Evolutionary conservation across 2,888 invertebrate genomes (phyloP), one percentile per base, ranked within the genome.

Genomic region (Zygothrica quintamaculata): DNA sequence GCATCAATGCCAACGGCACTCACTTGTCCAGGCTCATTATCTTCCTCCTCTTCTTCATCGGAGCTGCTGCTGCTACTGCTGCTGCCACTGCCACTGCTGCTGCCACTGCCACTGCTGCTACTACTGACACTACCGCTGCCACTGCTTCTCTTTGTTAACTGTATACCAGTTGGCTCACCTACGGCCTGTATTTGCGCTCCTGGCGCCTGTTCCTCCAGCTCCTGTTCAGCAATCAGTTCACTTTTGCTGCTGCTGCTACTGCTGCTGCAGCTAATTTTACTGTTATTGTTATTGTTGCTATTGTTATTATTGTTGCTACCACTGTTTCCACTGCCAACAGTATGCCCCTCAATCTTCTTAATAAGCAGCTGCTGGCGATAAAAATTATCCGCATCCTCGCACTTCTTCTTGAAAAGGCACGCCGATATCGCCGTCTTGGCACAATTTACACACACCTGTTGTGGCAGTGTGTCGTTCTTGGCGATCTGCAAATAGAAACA

Each of bases 321-420:
- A 43, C 13, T 1, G 57, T 61, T 16, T 43, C 39, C 11, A 7
- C 3, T 9, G 0, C 43, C 15, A 42, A 0, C 51, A 16, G 15
- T 53, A 43, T 60, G 77, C 0, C 77, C 81, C 36, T 89, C 89
- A 57, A 89, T 84, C 73, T 90, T 90, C 46, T 84, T 84, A 61
- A 89, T 88, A 16, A 90, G 72, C 66, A 90, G 47, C 62, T 90
- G 90, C 66, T 90, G 90, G 8, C 90, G 90, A 71, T 88, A 91
- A 47, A 89, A 91, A 52, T 87, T 88, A 48, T 90, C 90, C 46
- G 91, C 89, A 82, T 91, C 91, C 80, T 90, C 90, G 66, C 90
- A 90, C 68, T 90, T 91, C 73, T 90, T 89, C 61, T 90, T 91
- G 57, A 90, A 89, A 42, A 88, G 79, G 55, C 88, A 91, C 3